A percentile compares a stretch with the other conserved stretches of the same genome.
Conservation (phyloP, 1,140 invertebrate species). For the Monochamus saltuarius region DNA sequence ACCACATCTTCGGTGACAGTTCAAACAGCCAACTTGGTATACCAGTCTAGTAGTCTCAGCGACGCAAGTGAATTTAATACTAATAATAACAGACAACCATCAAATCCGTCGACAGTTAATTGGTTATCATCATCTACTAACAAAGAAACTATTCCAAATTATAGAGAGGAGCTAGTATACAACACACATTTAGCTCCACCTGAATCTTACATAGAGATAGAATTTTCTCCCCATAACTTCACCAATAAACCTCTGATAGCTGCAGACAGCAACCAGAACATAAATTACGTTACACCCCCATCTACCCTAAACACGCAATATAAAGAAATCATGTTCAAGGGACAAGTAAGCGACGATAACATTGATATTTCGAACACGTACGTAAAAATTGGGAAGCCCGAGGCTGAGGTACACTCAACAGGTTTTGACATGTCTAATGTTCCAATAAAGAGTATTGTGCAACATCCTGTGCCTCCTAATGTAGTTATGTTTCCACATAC, state of each 20-base stretch:
- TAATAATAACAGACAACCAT: slow-evolving; percentile 33
- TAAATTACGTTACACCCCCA: slow-evolving; percentile 41
- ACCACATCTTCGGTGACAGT: slow-evolving; percentile 52
- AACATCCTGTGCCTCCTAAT: slow-evolving; percentile 9
- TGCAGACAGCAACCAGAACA: slow-evolving; percentile 37
- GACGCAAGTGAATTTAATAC: slow-evolving; percentile 51
- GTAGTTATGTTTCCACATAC: slow-evolving; percentile 25
- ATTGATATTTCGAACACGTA: slow-evolving; percentile 50
- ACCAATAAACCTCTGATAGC: slow-evolving; percentile 30
- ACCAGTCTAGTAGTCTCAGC: slow-evolving; percentile 58
- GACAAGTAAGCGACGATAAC: slow-evolving; percentile 51
- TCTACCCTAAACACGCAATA: slow-evolving; percentile 16
- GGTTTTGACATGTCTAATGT: slow-evolving; percentile 23
- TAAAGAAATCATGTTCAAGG: slow-evolving; percentile 46
- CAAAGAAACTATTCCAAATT: slow-evolving; percentile 9
- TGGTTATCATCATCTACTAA: slow-evolving; percentile 40
- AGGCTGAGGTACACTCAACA: slow-evolving; percentile 49
- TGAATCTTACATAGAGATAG: slow-evolving; percentile 31
- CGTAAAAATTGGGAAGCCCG: slow-evolving; percentile 53
- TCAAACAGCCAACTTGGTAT: slow-evolving; percentile 64
- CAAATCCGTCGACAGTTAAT: slow-evolving; percentile 45
- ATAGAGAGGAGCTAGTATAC: slow-evolving; percentile 20
- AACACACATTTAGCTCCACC: slow-evolving; percentile 25
- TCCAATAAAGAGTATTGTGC: slow-evolving; percentile 16
- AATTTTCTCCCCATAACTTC: slow-evolving; percentile 29